Base-by-base conservation (phyloP, 37 sponge, comb jelly and placozoan genomes). In the Haliclona indistincta region DNA sequence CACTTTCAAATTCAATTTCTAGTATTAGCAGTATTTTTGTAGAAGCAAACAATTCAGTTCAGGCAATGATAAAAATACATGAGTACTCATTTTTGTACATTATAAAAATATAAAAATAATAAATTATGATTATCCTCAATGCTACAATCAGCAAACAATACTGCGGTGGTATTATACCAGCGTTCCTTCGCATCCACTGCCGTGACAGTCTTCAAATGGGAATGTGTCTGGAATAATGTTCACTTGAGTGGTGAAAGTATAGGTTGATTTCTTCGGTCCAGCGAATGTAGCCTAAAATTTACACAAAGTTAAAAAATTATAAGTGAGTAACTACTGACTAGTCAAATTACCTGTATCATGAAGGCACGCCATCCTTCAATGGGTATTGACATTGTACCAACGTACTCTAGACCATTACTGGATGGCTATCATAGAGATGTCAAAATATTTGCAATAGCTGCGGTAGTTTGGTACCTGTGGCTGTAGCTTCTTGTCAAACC, bases 1-100 rank as follows among this genome's bases (percentile, higher is more conserved):
- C 77, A 79, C 84, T 60, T 98, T 98, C 75, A 98, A 98, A 71
- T 98, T 98, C 80, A 76, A 93, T 30, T 96, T 85, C 39, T n/a
- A n/a, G n/a, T n/a, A n/a, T n/a, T n/a, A n/a, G n/a, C n/a, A n/a
- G n/a, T n/a, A n/a, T n/a, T n/a, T n/a, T n/a, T n/a, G n/a, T n/a
- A n/a, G n/a, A n/a, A n/a, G n/a, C n/a, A n/a, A n/a, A n/a, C n/a
- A n/a, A n/a, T n/a, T n/a, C n/a, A n/a, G n/a, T n/a, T n/a, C n/a
- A n/a, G n/a, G n/a, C n/a, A n/a, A n/a, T n/a, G n/a, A n/a, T n/a
- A n/a, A n/a, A n/a, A n/a, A n/a, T n/a, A n/a, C n/a, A n/a, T n/a
- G n/a, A n/a, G n/a, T n/a, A n/a, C n/a, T n/a, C n/a, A n/a, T n/a
- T n/a, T n/a, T n/a, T n/a, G n/a, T n/a, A n/a, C n/a, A n/a, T n/a